Base-by-base conservation (phyloP, 2,113 vertebrate genomes). In the Chrysemys picta region DNA sequence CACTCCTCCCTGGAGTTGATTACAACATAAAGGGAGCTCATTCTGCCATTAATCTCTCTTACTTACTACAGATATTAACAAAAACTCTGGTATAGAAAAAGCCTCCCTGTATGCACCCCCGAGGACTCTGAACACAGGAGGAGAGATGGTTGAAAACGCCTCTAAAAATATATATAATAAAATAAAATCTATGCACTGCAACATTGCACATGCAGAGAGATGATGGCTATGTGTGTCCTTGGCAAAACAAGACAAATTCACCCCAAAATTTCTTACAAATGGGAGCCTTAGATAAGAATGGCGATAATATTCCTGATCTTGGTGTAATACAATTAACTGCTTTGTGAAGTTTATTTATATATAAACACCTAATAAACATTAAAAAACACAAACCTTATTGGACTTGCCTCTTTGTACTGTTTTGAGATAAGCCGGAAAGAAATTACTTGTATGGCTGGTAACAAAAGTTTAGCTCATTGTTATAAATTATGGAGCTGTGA, bases 321-420 rank as follows among this genome's bases (percentile, higher is more conserved):
- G 79, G 29, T 84, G 89, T 78, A 42, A 3, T 84, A n/a, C 29
- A 13, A 50, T 50, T 91, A 22, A 25, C 76, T 91, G 75, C 25
- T 54, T 54, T 19, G 22, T 62, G 1, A 79, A 87, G 79, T 0
- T 85, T 11, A 69, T 82, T 87, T 85, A 95, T 11, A 69, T 82
- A 85, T 85, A 95, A 89, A 7, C 29, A 80, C 4, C 16, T 31
- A 59, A 83, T 52, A 72, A 80, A 49, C 42, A 31, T 75, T 72
- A 84, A 59, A 52, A 59, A 21, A 24, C 6, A 24, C 6, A 82
- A 80, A 42, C 42, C 72, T 45, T 47, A 27, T 11, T 89, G 35
- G 4, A 65, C 76, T 81, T 87, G 4, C 22, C 25, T 79, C 83
- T 65, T 94, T 72, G 35, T 47, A 65, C 31, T 21, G 3, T 54